phyloP scores from a whole-genome alignment of 1,140 invertebrate species.

The Muscidifurax raptorellus region DNA sequence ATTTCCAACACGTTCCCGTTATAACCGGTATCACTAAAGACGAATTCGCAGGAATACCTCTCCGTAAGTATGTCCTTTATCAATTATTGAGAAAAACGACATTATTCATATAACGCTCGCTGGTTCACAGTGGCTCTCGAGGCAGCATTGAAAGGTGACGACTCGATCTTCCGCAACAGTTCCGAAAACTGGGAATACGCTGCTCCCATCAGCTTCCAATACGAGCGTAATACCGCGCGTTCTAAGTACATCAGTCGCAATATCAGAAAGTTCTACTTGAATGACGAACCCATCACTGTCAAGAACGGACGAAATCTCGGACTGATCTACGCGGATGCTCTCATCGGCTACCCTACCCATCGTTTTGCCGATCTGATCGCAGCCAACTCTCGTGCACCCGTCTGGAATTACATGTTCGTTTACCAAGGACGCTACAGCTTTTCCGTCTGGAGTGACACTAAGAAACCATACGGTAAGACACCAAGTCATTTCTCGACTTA shows the following conservation, averaged over 20 bases:
- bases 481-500: background rate
- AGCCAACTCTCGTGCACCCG: conserved; percentile 43
- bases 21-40: conserved; percentile 80
- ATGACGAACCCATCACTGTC: conserved; percentile 64
- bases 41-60: conserved; percentile 75
- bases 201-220: conserved; percentile 76
- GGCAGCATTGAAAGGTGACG: background rate
- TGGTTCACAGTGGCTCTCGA: background rate
- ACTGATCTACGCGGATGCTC: conserved; percentile 58
- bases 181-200: conserved; percentile 26
- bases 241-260: conserved; percentile 71
- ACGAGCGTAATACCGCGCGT: conserved; percentile 71
- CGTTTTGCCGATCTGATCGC: conserved; percentile 58
- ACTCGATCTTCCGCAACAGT: conserved; percentile 8
- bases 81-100: background rate
- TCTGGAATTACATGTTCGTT: conserved; percentile 62
- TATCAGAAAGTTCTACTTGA: conserved; percentile 70
- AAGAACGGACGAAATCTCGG: conserved; percentile 58
- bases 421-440: conserved; percentile 63
- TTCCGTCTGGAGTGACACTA: conserved; percentile 55
- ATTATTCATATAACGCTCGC: background rate
- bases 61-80: background rate
- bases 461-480: conserved; percentile 57
- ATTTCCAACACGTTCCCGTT: conserved; percentile 79
- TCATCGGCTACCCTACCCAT: conserved; percentile 55